Evolutionary conservation across 1,140 invertebrate species (phyloP).

Genomic region (Drosophila neocordata): DNA sequence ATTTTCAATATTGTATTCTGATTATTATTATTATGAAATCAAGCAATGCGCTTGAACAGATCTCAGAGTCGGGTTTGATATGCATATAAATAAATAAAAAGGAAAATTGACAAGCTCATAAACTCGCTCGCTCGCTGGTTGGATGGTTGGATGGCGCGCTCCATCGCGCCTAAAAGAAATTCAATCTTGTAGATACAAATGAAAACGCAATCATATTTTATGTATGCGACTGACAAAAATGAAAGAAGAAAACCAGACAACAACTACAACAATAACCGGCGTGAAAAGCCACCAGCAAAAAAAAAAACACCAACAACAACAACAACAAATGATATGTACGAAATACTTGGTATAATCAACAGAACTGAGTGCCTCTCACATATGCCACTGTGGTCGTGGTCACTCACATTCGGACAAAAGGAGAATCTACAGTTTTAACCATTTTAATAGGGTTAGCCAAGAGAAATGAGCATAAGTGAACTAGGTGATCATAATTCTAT

Average conservation of each 20-base stretch:
- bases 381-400: conserved; percentile 21
- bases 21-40: conserved; percentile 39
- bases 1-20: conserved; percentile 51
- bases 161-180: conserved; percentile 70
- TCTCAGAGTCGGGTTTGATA: conserved; percentile 50
- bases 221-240: conserved; percentile 61
- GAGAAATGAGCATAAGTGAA: background rate
- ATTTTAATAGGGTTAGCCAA: conserved; percentile 38
- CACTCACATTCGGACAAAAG: background rate
- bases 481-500: background rate
- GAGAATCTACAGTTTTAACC: conserved; percentile 38
- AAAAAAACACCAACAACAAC: no score
- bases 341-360: conserved; percentile 36
- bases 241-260: conserved; percentile 15
- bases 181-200: conserved; percentile 79
- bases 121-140: conserved; percentile 62
- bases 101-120: conserved; percentile 77
- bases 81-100: conserved; percentile 80
- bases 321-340: conserved; percentile 34
- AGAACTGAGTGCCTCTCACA: conserved; percentile 45
- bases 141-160: no score
- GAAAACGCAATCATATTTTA: conserved; percentile 81
- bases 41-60: conserved; percentile 32
- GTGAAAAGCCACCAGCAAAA: conserved; percentile 27
- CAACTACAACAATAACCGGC: conserved; percentile 9